Conservation (phyloP, 2,888 invertebrate species). For the Agrochola litura region DNA sequence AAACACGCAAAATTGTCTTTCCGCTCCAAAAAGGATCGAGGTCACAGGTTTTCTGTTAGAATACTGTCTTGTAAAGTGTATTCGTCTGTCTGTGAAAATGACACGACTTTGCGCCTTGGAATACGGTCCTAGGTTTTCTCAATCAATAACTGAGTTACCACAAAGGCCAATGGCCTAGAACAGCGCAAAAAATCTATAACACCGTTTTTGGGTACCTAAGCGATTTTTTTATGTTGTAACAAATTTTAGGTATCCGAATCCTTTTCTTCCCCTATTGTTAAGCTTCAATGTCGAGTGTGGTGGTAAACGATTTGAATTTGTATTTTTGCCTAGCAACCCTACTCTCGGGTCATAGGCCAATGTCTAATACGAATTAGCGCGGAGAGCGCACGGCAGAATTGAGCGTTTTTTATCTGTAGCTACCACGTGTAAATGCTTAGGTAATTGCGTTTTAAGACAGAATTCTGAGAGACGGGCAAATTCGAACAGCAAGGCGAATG, state of each 20-base stretch:
- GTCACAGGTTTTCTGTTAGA: constrained; percentile 58
- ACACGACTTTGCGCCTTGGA: constrained; percentile 30
- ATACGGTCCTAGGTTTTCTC: constrained; percentile 36
- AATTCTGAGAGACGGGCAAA: constrained; percentile 46
- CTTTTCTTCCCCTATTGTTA: constrained; percentile 27
- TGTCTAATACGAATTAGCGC: constrained; percentile 61
- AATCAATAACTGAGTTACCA: constrained; percentile 46
- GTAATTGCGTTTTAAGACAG: constrained; percentile 54
- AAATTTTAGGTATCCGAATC: constrained; percentile 9
- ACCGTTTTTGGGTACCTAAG: constrained; percentile 7
- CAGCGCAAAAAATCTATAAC: constrained; percentile 34
- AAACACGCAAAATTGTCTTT: constrained; percentile 55
- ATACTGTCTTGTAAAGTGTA: constrained; percentile 33
- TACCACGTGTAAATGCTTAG: constrained; percentile 59
- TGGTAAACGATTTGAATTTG: constrained; percentile 41
- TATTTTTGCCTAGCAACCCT: constrained; percentile 60
- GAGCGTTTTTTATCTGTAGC: constrained; percentile 52
- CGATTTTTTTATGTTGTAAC: constrained; percentile 18
- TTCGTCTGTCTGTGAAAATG: constrained; percentile 44
- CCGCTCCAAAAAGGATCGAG: constrained; percentile 57
- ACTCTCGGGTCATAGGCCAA: constrained; percentile 65
- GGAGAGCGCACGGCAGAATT: constrained; percentile 33
- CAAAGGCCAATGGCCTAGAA: constrained; percentile 30
- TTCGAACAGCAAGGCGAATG: constrained; percentile 51
- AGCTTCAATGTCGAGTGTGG: constrained; percentile 31